These are phyloP conservation scores for Tolypeutes matacus DNA, from an alignment of 2,797 vertebrate genomes.

Conservation along the genomic window DNA sequence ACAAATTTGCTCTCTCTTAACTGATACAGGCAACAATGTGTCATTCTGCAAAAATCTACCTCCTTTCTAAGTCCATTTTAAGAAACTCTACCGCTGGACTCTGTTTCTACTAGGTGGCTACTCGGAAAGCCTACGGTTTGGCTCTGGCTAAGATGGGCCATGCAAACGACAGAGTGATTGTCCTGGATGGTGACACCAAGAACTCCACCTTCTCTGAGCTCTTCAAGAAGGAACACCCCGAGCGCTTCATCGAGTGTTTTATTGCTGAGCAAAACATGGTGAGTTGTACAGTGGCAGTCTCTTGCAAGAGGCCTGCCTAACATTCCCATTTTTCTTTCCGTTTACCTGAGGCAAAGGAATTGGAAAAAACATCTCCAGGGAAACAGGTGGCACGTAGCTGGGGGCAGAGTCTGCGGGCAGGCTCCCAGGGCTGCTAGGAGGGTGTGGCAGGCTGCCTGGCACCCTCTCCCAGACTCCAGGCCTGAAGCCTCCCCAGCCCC, in stretches of 20 bases:
- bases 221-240: constrained; percentile 93
- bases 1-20: neutral
- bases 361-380: neutral
- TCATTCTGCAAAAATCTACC: neutral
- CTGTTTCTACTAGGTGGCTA: constrained; percentile 87
- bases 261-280: constrained; percentile 94
- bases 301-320: neutral
- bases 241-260: constrained; percentile 94
- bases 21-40: neutral
- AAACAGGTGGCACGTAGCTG: neutral
- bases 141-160: constrained; percentile 91
- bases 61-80: neutral
- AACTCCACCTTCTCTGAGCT: constrained; percentile 93
- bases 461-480: neutral
- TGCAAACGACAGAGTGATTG: constrained; percentile 90
- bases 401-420: neutral
- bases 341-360: neutral
- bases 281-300: neutral
- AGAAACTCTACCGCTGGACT: neutral
- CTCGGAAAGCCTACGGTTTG: constrained; percentile 92
- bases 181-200: constrained; percentile 93
- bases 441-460: neutral
- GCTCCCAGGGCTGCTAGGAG: neutral
- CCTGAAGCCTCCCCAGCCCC: neutral
- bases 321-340: neutral